Conservation (phyloP, 2,888 invertebrate species). For the Eupithecia abbreviata region DNA sequence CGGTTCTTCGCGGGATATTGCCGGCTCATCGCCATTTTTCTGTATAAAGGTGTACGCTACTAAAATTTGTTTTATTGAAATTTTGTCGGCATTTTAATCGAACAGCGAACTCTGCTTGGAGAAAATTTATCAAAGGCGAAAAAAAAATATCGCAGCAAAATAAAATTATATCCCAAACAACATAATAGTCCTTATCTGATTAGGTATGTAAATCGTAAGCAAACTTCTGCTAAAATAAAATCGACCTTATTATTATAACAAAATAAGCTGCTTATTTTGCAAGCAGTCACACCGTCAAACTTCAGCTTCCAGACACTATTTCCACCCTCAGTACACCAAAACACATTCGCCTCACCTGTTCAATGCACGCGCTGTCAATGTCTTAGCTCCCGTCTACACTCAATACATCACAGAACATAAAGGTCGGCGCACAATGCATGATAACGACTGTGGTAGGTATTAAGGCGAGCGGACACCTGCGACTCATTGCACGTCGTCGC, state of each 20-base stretch:
- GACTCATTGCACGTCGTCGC: conserved; percentile 54
- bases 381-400: conserved; percentile 20
- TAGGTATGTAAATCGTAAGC: background rate
- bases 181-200: background rate
- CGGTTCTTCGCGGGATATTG: too few species aligned
- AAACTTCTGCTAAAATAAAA: background rate
- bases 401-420: conserved; percentile 43
- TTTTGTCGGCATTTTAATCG: too few species aligned
- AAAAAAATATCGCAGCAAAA: background rate
- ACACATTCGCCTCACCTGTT: conserved; percentile 10
- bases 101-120: too few species aligned
- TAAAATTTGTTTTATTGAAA: too few species aligned
- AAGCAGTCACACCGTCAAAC: background rate
- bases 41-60: too few species aligned
- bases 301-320: background rate
- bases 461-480: conserved; percentile 64
- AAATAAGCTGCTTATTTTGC: background rate
- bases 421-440: conserved; percentile 47
- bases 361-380: conserved; percentile 24
- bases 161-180: background rate
- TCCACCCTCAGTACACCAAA: conserved; percentile 8
- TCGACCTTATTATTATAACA: background rate
- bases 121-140: background rate
- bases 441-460: conserved; percentile 59
- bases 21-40: too few species aligned